phyloP scores from a whole-genome alignment of 1,140 invertebrate species.

The Hydropsyche tenuis region DNA sequence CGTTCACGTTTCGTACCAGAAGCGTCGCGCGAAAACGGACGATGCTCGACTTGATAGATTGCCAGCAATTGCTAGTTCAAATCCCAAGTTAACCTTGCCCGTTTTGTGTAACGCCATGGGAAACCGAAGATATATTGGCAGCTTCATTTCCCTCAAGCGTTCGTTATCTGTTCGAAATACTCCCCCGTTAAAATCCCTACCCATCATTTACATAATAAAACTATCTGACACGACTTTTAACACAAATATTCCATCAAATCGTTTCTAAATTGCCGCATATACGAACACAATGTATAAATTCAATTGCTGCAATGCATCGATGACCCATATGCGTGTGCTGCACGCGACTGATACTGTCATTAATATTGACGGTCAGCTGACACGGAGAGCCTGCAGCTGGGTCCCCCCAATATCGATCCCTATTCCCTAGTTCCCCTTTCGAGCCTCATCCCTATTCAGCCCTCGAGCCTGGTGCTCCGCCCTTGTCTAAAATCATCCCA shows the following conservation, averaged over 20 bases:
- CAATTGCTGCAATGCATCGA: not conserved
- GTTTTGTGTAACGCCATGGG: constrained; percentile 14
- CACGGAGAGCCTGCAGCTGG: constrained; percentile 12
- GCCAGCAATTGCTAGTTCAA: constrained; percentile 19
- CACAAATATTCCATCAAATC: not conserved
- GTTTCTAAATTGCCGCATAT: not conserved
- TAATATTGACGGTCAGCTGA: constrained; percentile 32
- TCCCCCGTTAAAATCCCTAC: not conserved
- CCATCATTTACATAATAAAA: no score
- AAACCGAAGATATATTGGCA: constrained; percentile 24
- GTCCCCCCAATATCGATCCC: not conserved
- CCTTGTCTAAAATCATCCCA: no score
- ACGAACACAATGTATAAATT: not conserved
- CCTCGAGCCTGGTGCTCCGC: no score
- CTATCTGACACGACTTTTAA: not conserved
- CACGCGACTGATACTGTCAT: constrained; percentile 30
- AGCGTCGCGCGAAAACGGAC: constrained; percentile 14
- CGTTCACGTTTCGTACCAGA: not conserved
- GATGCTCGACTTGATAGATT: constrained; percentile 8
- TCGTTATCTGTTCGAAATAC: constrained; percentile 7
- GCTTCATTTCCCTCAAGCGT: constrained; percentile 22
- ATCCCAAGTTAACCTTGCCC: constrained; percentile 27
- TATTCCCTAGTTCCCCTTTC: not conserved
- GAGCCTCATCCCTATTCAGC: not conserved
- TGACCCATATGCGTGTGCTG: constrained; percentile 7